Percentiles rank a stretch among this genome's conserved stretches.
phyloP scores from a whole-genome alignment of 2,113 vertebrate species.

The Promerops cafer region DNA sequence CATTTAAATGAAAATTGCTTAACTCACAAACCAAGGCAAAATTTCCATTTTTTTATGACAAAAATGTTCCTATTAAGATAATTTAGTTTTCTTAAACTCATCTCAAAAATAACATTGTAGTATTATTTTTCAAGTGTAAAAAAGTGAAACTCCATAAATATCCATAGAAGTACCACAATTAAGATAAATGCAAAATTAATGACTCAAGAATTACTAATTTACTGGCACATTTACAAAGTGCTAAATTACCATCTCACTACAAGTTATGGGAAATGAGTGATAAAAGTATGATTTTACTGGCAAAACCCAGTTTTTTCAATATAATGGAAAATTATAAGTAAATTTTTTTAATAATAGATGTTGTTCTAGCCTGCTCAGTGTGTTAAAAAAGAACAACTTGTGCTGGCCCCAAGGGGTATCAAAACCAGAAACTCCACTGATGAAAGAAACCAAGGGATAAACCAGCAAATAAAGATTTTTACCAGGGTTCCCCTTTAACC shows the following conservation, averaged over 20 bases:
- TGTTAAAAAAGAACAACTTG: background rate
- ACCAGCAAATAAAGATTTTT: background rate
- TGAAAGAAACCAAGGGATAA: background rate
- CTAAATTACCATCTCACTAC: background rate
- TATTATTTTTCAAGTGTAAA: background rate
- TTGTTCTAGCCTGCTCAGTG: background rate
- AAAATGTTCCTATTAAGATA: conserved; percentile 23
- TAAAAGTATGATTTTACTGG: background rate
- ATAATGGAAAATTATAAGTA: background rate
- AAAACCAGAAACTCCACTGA: background rate
- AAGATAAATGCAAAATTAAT: conserved; percentile 32
- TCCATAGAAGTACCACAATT: background rate
- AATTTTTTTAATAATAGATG: background rate
- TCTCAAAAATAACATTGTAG: background rate
- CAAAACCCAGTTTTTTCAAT: background rate
- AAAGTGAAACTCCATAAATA: background rate
- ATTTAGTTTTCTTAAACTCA: background rate
- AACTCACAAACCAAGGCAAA: background rate
- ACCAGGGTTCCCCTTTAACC: background rate
- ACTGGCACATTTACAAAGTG: conserved; percentile 9
- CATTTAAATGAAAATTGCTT: conserved; percentile 23
- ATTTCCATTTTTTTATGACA: background rate
- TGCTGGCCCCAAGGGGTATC: background rate
- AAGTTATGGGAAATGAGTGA: background rate
- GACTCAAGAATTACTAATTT: conserved; percentile 1